Base-by-base conservation (phyloP, 2,113 vertebrate species). In the Hoplias malabaricus region DNA sequence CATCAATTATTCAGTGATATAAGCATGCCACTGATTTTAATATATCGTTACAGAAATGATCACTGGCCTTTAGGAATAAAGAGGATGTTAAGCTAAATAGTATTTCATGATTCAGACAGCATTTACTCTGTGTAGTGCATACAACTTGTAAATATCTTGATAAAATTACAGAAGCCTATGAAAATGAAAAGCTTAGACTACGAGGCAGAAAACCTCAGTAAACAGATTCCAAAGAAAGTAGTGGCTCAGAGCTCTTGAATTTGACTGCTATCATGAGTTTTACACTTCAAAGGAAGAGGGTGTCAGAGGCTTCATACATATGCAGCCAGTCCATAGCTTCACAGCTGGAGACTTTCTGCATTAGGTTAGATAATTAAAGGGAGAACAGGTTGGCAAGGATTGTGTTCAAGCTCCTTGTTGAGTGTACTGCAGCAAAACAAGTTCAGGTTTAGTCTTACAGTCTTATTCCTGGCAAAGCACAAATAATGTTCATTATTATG, bases 281-380 rank as follows among this genome's bases (percentile, higher is more conserved):
- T n/a, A n/a, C n/a, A n/a, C n/a, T 79, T 75, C 66, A 82, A 82
- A 79, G 57, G 63, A 5, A 43, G 42, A 62, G 69, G 38, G 48
- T 67, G 67, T 19, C 71, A 46, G 6, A 43, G 13, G 33, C 25
- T 33, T 61, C 57, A 54, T 80, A 38, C 65, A 70, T 56, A 78
- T 73, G 7, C 69, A 36, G 29, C 31, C 23, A 40, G 29, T 66
- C 54, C 46, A 57, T 46, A 72, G 33, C 65, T 13, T 59, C 43
- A 50, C 54, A 38, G 23, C 48, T 76, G 40, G 14, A 40, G 12
- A 56, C 27, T n/a, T 9, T 57, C 8, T 43, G 27, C 54, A 50
- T 38, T 69, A 27, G 68, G 46, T 54, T 54, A 12, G 19, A 70
- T 53, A 70, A 70, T 48, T 48, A 48, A 48, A 48, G 3, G 6